Base-by-base conservation (phyloP, 2,113 vertebrate species). In the Mungos mungo region DNA sequence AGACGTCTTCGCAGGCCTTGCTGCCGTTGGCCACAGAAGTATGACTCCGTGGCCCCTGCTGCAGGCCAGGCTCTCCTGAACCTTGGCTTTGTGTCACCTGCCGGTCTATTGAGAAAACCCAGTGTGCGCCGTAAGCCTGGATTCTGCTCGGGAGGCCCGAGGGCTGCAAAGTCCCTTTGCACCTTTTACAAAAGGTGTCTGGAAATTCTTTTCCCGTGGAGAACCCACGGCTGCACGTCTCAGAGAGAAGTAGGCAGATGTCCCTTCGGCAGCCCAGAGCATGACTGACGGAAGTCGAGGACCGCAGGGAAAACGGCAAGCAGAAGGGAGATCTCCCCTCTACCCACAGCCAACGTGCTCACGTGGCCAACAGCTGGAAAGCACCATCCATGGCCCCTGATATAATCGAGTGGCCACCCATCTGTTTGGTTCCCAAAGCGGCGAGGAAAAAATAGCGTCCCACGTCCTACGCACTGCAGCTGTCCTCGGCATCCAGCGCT, bases 381-480 rank as follows among this genome's bases (percentile, higher is more conserved):
- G 95, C 86, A 97, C 96, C 97, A 69, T 97, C 90, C 88, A 93
- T 76, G 98, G 96, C 90, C 97, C 98, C 90, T 96, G 97, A 98
- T 98, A 97, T 97, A 98, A 98, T 98, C 98, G 97, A 98, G 95
- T 97, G 98, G 97, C 98, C 98, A 98, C 98, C 98, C 99, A 98
- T 99, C 98, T 99, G 98, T 98, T 98, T 83, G 79, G 97, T 98
- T 98, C 98, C 98, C 96, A 93, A 97, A 98, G 97, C 96, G 96
- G 94, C 97, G 33, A 88, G 97, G 98, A 98, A 99, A 98, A 99
- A 99, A 99, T 99, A 99, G 98, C 97, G 96, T 90, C 95, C 98
- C 98, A 97, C 98, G 90, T 98, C 99, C 99, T 97, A 98, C 99
- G 97, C 98, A 98, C 99, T 98, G 98, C 99, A 99, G 99, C 98